Base-by-base conservation (phyloP, 2,888 invertebrate genomes). In the Mechanitis mazaeus region DNA sequence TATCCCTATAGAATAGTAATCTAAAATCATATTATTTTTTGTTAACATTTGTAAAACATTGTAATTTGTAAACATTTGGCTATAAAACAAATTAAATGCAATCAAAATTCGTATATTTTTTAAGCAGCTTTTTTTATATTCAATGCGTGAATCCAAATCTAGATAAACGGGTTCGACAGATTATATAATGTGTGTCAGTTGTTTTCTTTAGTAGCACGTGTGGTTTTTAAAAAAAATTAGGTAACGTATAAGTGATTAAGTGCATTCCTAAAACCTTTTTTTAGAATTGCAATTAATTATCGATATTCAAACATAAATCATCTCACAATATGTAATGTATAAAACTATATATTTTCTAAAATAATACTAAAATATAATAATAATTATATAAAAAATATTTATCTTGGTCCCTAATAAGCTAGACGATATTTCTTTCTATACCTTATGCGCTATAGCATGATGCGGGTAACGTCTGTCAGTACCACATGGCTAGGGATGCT, bases 111-210 rank as follows among this genome's bases (percentile, higher is more conserved):
- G 9, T 50, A 31, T 6, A 31, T n/a, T 31, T 50, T 50, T 50
- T 50, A 7, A 31, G 50, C 50, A 50, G 50, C 68, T 70, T 63
- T 60, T 20, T 70, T 67, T 60, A 66, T 71, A 71, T 72, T 72
- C 72, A 68, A 63, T 63, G 56, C 53, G 69, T 64, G 61, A 61
- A 64, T 59, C 59, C 55, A 67, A 68, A 70, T 71, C 70, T 72
- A 70, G 71, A 72, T 72, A 72, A 72, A 72, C 69, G 72, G 70
- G 71, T 72, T 71, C 71, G 69, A 66, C 65, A 66, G 71, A 70
- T 69, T 66, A 58, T 55, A 65, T 69, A 68, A 69, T 66, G 66
- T 68, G 67, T 69, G 71, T 68, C 64, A 66, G 65, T 66, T 53
- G 68, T 68, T 66, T 69, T 70, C 68, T 70, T 67, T 60, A 60